Conservation (phyloP, 2,113 vertebrate species). For the Xerus inauris region DNA sequence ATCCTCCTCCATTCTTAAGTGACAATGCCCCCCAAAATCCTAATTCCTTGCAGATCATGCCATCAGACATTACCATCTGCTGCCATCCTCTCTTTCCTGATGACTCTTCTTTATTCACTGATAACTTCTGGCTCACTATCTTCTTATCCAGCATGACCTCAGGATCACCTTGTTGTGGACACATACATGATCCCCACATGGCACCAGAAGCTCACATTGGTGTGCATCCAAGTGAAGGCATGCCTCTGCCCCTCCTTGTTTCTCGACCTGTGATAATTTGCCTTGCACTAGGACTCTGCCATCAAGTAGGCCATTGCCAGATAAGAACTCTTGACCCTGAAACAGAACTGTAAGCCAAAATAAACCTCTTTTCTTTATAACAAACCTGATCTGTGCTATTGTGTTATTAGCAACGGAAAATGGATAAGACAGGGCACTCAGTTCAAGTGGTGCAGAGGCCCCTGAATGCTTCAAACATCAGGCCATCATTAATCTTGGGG, state of each 20-base stretch:
- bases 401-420: too few species aligned
- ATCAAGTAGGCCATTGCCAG: too few species aligned
- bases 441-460: too few species aligned
- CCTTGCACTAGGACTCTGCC: too few species aligned
- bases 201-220: accelerated
- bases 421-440: too few species aligned
- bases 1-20: constrained; percentile 69
- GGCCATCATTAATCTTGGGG: too few species aligned
- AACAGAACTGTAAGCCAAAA: too few species aligned
- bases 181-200: background rate
- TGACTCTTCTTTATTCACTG: background rate
- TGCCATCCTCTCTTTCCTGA: background rate
- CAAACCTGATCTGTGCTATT: too few species aligned
- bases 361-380: too few species aligned
- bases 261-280: too few species aligned
- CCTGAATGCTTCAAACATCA: too few species aligned
- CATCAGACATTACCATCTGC: background rate
- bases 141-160: background rate
- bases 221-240: background rate
- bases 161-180: background rate
- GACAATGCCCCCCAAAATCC: constrained; percentile 48
- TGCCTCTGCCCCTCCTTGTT: background rate
- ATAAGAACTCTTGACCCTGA: too few species aligned
- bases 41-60: background rate
- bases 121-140: background rate